Evolutionary conservation across 1,140 invertebrate species (phyloP).

Genomic region (Acromyrmex charruanus): DNA sequence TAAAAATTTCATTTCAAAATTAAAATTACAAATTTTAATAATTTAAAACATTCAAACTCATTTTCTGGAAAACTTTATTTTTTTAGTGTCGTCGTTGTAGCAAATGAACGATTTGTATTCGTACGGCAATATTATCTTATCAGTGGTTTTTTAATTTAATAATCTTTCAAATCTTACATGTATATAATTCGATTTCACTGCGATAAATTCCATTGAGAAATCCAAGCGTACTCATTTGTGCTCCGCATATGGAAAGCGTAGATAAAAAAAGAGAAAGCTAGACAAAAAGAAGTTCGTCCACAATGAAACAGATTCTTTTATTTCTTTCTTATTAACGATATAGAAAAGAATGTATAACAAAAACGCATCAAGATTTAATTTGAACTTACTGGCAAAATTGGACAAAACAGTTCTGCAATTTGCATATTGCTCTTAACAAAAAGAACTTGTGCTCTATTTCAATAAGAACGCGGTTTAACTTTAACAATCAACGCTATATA

Average conservation of each 20-base stretch:
- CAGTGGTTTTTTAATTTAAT: neutral
- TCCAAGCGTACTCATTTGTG: neutral
- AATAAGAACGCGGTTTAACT: neutral
- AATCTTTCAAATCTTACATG: neutral
- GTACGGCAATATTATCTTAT: neutral
- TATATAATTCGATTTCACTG: constrained; percentile 18
- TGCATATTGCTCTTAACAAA: neutral
- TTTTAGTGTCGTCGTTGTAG: too few relatives aligned
- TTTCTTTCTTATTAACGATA: neutral
- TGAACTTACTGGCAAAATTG: neutral
- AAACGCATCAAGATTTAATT: neutral
- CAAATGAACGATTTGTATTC: neutral
- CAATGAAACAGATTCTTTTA: neutral
- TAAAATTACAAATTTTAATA: too few relatives aligned
- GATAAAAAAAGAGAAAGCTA: constrained; percentile 34
- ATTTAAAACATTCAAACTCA: too few relatives aligned
- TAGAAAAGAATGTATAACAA: neutral
- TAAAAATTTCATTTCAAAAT: too few relatives aligned
- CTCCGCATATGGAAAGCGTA: neutral
- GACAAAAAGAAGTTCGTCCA: constrained; percentile 10
- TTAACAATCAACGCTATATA: constrained; percentile 1
- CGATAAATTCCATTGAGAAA: constrained; percentile 43
- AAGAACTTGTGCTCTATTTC: neutral
- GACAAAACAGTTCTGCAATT: neutral
- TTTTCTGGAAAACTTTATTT: too few relatives aligned